Evolutionary conservation across 1,140 invertebrate species (phyloP).

Genomic region (Melanaphis sacchari): DNA sequence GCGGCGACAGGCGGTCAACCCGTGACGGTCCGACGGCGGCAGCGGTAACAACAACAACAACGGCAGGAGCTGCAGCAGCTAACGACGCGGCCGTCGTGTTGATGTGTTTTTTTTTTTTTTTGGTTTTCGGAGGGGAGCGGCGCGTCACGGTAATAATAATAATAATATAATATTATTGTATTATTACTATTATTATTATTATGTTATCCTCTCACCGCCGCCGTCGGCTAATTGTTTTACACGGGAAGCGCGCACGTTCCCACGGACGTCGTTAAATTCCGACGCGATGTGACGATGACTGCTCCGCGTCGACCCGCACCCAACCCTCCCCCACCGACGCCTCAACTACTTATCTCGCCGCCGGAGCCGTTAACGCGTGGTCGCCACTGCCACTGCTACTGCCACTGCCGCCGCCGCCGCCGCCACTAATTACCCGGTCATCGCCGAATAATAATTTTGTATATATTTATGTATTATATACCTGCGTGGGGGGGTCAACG

Average conservation of each 20-base stretch:
- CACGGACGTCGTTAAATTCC: conserved; percentile 54
- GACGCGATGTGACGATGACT: conserved; percentile 49
- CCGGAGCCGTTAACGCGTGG: background rate
- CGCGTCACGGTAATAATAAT: background rate
- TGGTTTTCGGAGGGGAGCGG: background rate
- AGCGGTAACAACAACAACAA: no score
- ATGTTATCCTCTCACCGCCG: conserved; percentile 27
- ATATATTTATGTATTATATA: background rate
- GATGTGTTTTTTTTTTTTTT: background rate
- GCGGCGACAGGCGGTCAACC: background rate
- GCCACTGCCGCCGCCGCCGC: no score
- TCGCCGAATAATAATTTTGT: background rate
- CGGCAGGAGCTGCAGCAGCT: background rate
- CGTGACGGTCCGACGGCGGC: background rate
- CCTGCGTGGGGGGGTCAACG: conserved; percentile 5
- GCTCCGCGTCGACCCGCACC: background rate
- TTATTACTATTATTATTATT: conserved; percentile 16
- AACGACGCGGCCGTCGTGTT: no score
- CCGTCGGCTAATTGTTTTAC: conserved; percentile 53
- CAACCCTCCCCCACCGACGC: background rate
- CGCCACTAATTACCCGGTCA: conserved; percentile 7
- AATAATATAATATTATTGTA: background rate
- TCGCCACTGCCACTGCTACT: background rate
- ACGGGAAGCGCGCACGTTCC: conserved; percentile 57
- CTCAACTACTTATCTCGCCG: background rate